These are phyloP conservation scores for Austrolebias charrua DNA, from an alignment of 2,797 vertebrate genomes.

Conservation along the genomic window DNA sequence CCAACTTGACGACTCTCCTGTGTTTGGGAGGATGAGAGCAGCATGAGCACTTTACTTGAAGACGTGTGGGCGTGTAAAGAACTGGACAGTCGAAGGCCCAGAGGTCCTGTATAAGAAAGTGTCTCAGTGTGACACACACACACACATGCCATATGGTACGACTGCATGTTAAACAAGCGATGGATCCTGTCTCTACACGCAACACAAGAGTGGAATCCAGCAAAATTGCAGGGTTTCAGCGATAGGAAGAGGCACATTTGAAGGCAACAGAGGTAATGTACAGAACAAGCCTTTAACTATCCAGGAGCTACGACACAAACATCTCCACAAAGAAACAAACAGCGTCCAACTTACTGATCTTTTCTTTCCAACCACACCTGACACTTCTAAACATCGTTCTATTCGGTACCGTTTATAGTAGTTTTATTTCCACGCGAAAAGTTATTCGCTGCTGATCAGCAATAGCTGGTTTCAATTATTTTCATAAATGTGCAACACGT, in stretches of 20 bases:
- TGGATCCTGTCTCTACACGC: constrained; percentile 76
- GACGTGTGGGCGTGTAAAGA: constrained; percentile 48
- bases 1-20: background rate
- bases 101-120: constrained; percentile 51
- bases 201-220: constrained; percentile 75
- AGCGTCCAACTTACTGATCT: background rate
- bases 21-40: constrained; percentile 14
- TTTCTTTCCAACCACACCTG: background rate
- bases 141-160: constrained; percentile 31
- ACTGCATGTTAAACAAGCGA: constrained; percentile 62
- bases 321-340: background rate
- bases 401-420: background rate
- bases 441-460: background rate
- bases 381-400: background rate
- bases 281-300: constrained; percentile 10
- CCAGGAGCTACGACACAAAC: background rate
- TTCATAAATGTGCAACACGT: background rate
- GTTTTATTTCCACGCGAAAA: background rate
- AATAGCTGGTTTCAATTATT: background rate
- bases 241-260: constrained; percentile 61
- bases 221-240: constrained; percentile 82
- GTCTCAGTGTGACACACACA: constrained; percentile 52
- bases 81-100: constrained; percentile 35
- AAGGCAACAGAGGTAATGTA: constrained; percentile 35
- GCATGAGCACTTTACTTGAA: constrained; percentile 3